Evolutionary conservation across 2,113 vertebrate genomes (phyloP).

Genomic region (Perca flavescens): DNA sequence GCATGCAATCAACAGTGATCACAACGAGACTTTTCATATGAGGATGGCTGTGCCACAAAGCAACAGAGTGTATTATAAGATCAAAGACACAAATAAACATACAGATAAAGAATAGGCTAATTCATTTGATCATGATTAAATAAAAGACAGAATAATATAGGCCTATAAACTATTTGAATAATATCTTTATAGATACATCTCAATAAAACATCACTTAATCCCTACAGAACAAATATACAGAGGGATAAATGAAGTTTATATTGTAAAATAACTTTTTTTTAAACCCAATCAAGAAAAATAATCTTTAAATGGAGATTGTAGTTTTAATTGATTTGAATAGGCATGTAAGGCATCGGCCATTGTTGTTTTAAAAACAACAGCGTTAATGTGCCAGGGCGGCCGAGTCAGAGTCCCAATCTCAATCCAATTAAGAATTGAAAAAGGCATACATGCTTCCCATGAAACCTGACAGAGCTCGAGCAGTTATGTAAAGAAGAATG

Average conservation of each 20-base stretch:
- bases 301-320: neutral
- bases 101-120: neutral
- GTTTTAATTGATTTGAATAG: neutral
- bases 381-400: neutral
- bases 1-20: slow-evolving; percentile 59
- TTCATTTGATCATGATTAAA: neutral
- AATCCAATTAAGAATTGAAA: neutral
- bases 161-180: neutral
- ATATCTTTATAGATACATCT: too few species aligned
- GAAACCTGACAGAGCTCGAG: neutral
- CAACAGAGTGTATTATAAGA: neutral
- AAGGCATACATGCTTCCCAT: neutral
- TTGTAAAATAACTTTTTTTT: neutral
- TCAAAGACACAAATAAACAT: neutral
- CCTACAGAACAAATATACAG: neutral
- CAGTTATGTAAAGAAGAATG: neutral
- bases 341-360: neutral
- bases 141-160: neutral
- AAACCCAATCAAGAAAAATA: neutral
- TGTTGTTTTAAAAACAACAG: neutral
- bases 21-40: neutral
- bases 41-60: neutral
- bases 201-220: neutral
- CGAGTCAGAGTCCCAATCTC: slow-evolving; percentile 1
- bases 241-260: too few species aligned